These are phyloP conservation scores for Neostethus bicornis DNA, from an alignment of 2,797 vertebrate species.

Conservation along the genomic window DNA sequence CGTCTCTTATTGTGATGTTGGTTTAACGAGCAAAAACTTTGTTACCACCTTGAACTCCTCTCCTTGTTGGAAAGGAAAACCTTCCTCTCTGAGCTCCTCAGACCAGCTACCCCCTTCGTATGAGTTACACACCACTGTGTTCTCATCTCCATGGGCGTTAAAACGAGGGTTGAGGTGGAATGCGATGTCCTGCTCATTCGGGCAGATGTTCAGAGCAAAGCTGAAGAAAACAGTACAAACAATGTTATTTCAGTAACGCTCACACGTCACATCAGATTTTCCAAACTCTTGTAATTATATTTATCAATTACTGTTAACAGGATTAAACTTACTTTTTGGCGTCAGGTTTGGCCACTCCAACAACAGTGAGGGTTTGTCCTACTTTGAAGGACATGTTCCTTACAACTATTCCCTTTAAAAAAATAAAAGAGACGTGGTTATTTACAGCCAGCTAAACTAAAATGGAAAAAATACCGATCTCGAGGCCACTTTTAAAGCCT, in stretches of 20 bases:
- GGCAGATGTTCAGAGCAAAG: conserved; percentile 78
- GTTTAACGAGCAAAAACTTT: no score
- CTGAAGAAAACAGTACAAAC: conserved; percentile 48
- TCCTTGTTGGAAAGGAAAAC: conserved; percentile 76
- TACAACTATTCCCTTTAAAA: conserved; percentile 66
- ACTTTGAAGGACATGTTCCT: conserved; percentile 82
- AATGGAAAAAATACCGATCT: no score
- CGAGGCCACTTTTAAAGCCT: no score
- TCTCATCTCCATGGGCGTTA: conserved; percentile 72
- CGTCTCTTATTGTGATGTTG: no score
- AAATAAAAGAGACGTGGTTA: conserved; percentile 1
- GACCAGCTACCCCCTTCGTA: conserved; percentile 75
- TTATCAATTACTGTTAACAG: background rate
- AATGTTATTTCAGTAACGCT: background rate
- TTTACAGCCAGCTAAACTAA: no score
- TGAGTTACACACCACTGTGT: conserved; percentile 78
- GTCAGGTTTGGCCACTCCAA: conserved; percentile 63
- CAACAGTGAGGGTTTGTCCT: conserved; percentile 77
- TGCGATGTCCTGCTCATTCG: conserved; percentile 57
- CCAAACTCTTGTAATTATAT: background rate
- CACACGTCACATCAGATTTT: background rate
- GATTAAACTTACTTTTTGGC: conserved; percentile 66
- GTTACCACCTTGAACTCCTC: conserved; percentile 75
- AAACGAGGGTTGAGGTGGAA: conserved; percentile 82
- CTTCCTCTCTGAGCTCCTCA: conserved; percentile 68